A percentile compares a stretch with the other conserved stretches of the same genome.
Conservation (phyloP, 64 coral and sea anemone species). For the Montipora efflorescens region DNA sequence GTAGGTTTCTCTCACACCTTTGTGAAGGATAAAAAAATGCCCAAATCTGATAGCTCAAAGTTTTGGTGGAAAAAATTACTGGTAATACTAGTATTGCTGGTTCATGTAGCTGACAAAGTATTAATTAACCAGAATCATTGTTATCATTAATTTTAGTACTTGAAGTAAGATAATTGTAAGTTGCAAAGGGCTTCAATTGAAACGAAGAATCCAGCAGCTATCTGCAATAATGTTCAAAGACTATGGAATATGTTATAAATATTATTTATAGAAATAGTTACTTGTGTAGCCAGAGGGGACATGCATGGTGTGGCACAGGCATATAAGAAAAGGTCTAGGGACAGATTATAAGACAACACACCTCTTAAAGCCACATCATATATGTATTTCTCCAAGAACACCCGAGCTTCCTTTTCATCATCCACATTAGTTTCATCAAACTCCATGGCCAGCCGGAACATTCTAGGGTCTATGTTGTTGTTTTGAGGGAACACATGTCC, state of each 20-base stretch:
- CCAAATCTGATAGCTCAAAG: neutral
- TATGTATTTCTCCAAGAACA: conserved; percentile 16
- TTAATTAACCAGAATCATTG: conserved; percentile 3
- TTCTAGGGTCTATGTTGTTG: neutral
- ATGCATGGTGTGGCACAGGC: conserved; percentile 1
- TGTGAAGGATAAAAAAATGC: conserved; percentile 18
- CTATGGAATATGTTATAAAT: conserved; percentile 6
- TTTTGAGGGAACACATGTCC: neutral
- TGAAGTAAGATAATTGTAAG: conserved; percentile 14
- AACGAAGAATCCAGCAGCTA: neutral
- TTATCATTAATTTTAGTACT: conserved; percentile 2
- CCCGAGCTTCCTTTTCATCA: neutral
- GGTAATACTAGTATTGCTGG: neutral
- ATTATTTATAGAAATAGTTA: conserved; percentile 1
- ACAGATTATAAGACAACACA: neutral
- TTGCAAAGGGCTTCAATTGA: neutral
- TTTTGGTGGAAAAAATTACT: conserved; percentile 1
- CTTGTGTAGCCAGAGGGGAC: neutral
- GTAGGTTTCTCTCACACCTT: neutral
- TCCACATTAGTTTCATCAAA: neutral
- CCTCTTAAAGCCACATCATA: conserved; percentile 11
- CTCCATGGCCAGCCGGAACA: neutral
- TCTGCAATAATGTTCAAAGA: conserved; percentile 12
- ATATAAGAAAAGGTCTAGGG: neutral
- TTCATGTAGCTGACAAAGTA: neutral